These are phyloP conservation scores for Sebastes taczanowskii DNA, from an alignment of 2,797 vertebrate genomes.

Conservation along the genomic window DNA sequence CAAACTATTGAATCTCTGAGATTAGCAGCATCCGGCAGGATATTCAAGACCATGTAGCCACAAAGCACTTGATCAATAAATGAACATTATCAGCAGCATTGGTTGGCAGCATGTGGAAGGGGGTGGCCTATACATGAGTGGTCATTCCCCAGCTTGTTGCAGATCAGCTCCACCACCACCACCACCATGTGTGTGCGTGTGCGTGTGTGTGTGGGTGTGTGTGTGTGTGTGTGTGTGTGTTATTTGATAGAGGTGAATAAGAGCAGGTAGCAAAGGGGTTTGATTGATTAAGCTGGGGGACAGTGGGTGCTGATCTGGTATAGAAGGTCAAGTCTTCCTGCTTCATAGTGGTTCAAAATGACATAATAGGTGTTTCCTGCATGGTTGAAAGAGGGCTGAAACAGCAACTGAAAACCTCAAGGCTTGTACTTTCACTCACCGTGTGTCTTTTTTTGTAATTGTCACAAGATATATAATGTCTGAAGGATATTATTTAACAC, in stretches of 20 bases:
- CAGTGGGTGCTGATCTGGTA: background rate
- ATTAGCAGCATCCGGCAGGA: background rate
- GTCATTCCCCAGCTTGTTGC: constrained; percentile 26
- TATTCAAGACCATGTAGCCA: background rate
- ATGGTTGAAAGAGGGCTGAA: background rate
- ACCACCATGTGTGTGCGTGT: background rate
- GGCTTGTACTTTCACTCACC: background rate
- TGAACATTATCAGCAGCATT: background rate
- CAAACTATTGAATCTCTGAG: background rate
- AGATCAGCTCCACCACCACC: constrained; percentile 19
- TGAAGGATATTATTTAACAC: background rate
- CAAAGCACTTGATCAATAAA: constrained; percentile 7
- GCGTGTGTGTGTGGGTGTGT: background rate
- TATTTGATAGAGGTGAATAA: background rate
- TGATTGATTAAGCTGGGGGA: background rate
- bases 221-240: background rate
- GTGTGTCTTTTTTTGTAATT: background rate
- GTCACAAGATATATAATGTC: background rate
- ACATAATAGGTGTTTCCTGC: background rate
- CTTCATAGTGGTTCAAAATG: background rate
- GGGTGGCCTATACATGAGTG: constrained; percentile 17
- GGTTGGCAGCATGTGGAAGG: background rate
- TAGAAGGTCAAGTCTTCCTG: background rate
- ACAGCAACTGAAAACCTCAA: background rate
- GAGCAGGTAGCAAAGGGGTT: background rate